Evolutionary conservation across 1,140 invertebrate species (phyloP).

Genomic region (Palaemon carinicauda): DNA sequence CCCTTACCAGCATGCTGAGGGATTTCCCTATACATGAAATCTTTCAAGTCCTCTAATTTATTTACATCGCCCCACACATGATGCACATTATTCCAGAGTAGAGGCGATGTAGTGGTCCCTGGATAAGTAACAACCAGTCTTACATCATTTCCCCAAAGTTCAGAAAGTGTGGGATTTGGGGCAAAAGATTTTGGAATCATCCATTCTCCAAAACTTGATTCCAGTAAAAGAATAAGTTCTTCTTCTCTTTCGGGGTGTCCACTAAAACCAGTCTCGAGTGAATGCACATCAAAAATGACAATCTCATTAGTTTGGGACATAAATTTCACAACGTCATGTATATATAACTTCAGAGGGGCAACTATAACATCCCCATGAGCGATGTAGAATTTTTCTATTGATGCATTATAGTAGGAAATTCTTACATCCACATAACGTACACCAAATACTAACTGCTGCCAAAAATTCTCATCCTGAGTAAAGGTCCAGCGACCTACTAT

Average conservation of each 20-base stretch:
- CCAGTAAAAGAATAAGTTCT: constrained; percentile 67
- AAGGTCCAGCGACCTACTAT: constrained; percentile 49
- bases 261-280: constrained; percentile 60
- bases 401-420: constrained; percentile 59
- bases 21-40: constrained; percentile 65
- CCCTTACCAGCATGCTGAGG: constrained; percentile 16
- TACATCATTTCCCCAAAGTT: constrained; percentile 68
- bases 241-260: constrained; percentile 64
- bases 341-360: constrained; percentile 58
- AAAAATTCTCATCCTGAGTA: constrained; percentile 62
- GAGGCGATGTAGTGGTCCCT: constrained; percentile 61
- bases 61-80: constrained; percentile 74
- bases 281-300: constrained; percentile 63
- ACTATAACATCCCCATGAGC: constrained; percentile 61
- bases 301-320: constrained; percentile 62
- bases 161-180: constrained; percentile 66
- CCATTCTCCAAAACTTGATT: constrained; percentile 67
- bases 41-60: constrained; percentile 66
- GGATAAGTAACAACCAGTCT: constrained; percentile 72
- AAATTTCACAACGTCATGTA: constrained; percentile 61
- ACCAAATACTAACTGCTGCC: constrained; percentile 62
- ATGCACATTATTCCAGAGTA: constrained; percentile 66
- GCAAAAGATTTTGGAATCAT: constrained; percentile 65
- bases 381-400: constrained; percentile 61
- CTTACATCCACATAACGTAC: constrained; percentile 62